Base-by-base conservation (phyloP, 2,888 invertebrate species). In the Camponotus fellah region DNA sequence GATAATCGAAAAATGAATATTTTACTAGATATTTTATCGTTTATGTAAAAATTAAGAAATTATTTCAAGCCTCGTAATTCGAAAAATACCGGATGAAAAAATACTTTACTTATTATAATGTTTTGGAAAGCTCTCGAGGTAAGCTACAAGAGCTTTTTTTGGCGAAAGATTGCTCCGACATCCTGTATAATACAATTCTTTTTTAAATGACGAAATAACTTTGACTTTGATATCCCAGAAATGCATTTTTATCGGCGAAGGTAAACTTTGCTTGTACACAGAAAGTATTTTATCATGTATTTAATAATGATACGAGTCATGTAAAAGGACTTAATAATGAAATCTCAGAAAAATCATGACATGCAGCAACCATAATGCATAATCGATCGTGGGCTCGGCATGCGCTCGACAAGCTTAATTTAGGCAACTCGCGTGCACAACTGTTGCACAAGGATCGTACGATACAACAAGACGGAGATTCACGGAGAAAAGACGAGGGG, bases 361-460 rank as follows among this genome's bases (percentile, higher is more conserved):
- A 40, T 40, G 26, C 26, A 6, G 14, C n/a, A 6, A n/a, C 12
- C 8, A 12, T 6, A 12, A 8, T 76, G 49, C 76, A 49, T 26
- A 34, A 10, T 37, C 32, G 64, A 26, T 65, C 64, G 76, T 3
- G 32, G 32, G n/a, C 40, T 12, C 43, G 34, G 34, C 37, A 53
- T 49, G 17, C 46, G 26, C 17, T 64, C n/a, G 46, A 34, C 12
- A 43, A 12, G n/a, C 37, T 66, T 3, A 6, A 17, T 56, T 66
- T 66, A 56, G 40, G 32, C 60, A 46, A 46, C 9, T 26, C 21
- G 69, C 53, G 8, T 60, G 69, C 77, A 83, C 83, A 83, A 83
- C 83, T 83, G 83, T 83, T 83, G 83, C 77, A 69, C 64, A 21
- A 56, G 64, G 56, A 71, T 83, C 3, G 60, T 49, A 79, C 40